Percentiles rank a stretch among this genome's conserved stretches.
phyloP scores from a whole-genome alignment of 1,140 invertebrate species.

The Drosophila orosa region DNA sequence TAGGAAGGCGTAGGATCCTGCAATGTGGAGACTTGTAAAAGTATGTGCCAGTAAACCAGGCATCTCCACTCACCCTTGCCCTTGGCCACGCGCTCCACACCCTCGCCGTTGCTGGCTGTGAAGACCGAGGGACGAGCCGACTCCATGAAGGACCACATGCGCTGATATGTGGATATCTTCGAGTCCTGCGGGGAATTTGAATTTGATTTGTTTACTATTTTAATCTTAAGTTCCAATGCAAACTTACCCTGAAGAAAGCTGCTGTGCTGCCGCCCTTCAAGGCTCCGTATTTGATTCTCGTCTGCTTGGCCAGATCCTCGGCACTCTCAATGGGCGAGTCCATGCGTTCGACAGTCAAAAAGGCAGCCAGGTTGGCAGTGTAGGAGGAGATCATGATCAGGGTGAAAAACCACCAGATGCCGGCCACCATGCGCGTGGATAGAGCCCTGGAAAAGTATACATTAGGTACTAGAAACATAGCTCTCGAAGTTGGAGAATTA shows the following conservation, averaged over 20 bases:
- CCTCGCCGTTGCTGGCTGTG: conserved; percentile 92
- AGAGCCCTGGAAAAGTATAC: conserved; percentile 87
- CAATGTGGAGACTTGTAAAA: neutral
- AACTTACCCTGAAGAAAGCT: conserved; percentile 94
- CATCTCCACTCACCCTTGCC: conserved; percentile 87
- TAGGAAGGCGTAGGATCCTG: conserved; percentile 92
- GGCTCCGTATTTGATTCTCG: conserved; percentile 98
- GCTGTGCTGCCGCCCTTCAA: conserved; percentile 95
- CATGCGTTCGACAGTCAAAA: conserved; percentile 98
- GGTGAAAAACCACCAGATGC: conserved; percentile 99
- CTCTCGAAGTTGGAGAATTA: conserved; percentile 84
- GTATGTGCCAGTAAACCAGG: too few relatives aligned
- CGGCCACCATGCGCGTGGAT: conserved; percentile 94
- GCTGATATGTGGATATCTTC: conserved; percentile 95
- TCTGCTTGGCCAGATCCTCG: conserved; percentile 98
- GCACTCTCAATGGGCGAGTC: conserved; percentile 97
- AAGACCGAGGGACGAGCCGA: conserved; percentile 93
- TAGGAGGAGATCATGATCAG: conserved; percentile 99
- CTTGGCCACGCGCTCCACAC: conserved; percentile 93
- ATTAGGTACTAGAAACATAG: neutral
- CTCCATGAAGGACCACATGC: conserved; percentile 97
- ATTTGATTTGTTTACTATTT: neutral
- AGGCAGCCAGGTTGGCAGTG: conserved; percentile 98
- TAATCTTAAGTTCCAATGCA: too few relatives aligned
- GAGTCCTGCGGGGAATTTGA: conserved; percentile 88